A percentile compares a stretch with the other conserved stretches of the same genome.
These are phyloP conservation scores for Sebastes diaconus DNA, from an alignment of 2,797 vertebrate genomes.

Conservation along the genomic window DNA sequence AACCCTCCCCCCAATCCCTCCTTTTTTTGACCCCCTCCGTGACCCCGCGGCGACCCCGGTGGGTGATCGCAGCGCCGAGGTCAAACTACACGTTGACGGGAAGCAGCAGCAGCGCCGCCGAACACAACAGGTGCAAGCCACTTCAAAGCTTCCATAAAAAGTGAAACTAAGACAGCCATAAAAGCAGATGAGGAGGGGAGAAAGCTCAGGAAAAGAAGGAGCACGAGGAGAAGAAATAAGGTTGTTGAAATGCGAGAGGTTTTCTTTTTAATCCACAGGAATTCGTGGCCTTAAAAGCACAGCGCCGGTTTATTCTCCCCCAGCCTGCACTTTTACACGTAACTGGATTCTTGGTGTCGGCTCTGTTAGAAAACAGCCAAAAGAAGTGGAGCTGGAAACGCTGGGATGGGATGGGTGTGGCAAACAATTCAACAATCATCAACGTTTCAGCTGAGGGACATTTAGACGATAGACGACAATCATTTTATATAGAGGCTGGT, in stretches of 20 bases:
- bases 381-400: not conserved
- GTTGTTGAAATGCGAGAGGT: conserved; percentile 31
- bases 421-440: not conserved
- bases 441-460: not conserved
- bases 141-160: conserved; percentile 53
- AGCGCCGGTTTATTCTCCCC: conserved; percentile 13
- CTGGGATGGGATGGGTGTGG: not conserved
- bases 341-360: conserved; percentile 20
- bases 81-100: conserved; percentile 62
- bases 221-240: not conserved
- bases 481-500: not conserved
- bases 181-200: conserved; percentile 15
- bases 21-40: conserved; percentile 31
- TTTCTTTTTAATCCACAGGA: conserved; percentile 48
- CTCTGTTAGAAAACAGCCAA: conserved; percentile 1
- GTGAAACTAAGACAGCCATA: conserved; percentile 21
- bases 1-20: not conserved
- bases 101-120: conserved; percentile 49
- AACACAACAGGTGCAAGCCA: conserved; percentile 84
- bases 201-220: not conserved
- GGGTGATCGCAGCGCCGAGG: conserved; percentile 77
- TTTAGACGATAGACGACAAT: not conserved
- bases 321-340: conserved; percentile 7
- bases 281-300: conserved; percentile 37
- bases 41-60: conserved; percentile 82